Evolutionary conservation across 2,797 vertebrate genomes (phyloP).

Genomic region (Pitangus sulphuratus): DNA sequence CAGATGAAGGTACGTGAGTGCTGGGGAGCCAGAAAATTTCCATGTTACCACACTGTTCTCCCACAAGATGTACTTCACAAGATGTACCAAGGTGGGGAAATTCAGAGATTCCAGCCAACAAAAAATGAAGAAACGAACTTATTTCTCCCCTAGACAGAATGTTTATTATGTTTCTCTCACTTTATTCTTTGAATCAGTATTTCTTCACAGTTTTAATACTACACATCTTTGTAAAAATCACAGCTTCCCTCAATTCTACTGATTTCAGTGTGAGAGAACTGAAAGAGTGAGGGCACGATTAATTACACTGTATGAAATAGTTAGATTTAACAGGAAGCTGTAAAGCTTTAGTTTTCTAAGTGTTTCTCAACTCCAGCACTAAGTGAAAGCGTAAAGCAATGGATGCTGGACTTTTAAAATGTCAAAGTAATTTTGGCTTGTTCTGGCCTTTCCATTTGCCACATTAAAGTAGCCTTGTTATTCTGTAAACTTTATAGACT

Average conservation of each 20-base stretch:
- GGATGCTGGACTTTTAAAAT: constrained; percentile 30
- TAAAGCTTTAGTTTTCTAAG: constrained; percentile 31
- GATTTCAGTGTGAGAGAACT: constrained; percentile 36
- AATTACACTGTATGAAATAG: constrained; percentile 41
- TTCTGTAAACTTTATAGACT: constrained; percentile 15
- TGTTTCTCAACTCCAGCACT: constrained; percentile 14
- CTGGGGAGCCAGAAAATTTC: not conserved
- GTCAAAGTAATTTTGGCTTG: constrained; percentile 30
- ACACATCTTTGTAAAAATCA: constrained; percentile 23
- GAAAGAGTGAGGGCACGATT: constrained; percentile 42
- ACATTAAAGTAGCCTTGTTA: constrained; percentile 36
- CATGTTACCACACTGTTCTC: fast-evolving
- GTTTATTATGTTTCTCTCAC: not conserved
- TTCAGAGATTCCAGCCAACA: not conserved
- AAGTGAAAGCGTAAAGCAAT: constrained; percentile 11
- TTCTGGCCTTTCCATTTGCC: not conserved
- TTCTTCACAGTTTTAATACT: constrained; percentile 35
- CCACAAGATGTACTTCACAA: not conserved
- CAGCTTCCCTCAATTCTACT: constrained; percentile 27
- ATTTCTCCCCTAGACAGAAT: not conserved
- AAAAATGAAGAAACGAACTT: not conserved
- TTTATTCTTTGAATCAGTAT: constrained; percentile 26
- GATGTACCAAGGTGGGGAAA: not conserved
- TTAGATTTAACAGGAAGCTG: constrained; percentile 32
- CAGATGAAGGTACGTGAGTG: not conserved